Conservation (phyloP, 2,888 invertebrate genomes). For the Lordiphosa andalusiaca region DNA sequence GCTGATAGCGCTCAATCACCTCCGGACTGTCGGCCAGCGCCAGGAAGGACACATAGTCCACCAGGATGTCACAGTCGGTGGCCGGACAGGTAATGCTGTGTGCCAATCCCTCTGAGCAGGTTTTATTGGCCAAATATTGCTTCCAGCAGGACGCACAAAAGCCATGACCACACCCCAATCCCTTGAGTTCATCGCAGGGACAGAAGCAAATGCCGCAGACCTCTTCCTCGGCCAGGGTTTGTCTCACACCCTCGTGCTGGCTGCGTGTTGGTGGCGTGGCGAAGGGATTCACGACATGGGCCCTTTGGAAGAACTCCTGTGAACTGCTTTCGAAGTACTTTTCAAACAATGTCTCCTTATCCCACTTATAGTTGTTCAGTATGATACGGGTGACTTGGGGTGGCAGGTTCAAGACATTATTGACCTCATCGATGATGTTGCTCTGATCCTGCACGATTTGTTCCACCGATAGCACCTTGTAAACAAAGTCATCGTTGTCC, state of each 20-base stretch:
- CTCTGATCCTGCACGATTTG: conserved; percentile 98
- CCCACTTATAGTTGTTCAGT: conserved; percentile 99
- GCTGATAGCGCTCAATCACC: conserved; percentile 96
- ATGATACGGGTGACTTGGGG: conserved; percentile 95
- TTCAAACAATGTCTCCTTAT: conserved; percentile 98
- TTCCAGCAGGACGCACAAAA: conserved; percentile 98
- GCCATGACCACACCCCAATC: conserved; percentile 96
- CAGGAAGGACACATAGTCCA: conserved; percentile 98
- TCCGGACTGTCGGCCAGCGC: conserved; percentile 91
- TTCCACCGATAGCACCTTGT: conserved; percentile 95
- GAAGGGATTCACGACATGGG: conserved; percentile 96
- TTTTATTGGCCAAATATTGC: conserved; percentile 98
- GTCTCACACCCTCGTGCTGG: conserved; percentile 84
- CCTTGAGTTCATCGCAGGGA: conserved; percentile 94
- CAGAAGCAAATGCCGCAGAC: conserved; percentile 95
- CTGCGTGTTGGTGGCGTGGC: conserved; percentile 79
- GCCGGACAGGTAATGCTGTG: conserved; percentile 98
- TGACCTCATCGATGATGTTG: conserved; percentile 97
- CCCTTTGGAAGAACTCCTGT: conserved; percentile 95
- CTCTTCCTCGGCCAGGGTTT: conserved; percentile 81
- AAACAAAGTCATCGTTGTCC: conserved; percentile 93
- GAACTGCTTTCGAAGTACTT: conserved; percentile 97
- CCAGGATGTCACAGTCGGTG: conserved; percentile 96
- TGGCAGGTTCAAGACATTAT: conserved; percentile 95
- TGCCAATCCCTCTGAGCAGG: conserved; percentile 97